Base-by-base conservation (phyloP, 2,888 invertebrate genomes). In the Tricholauxania praeusta region DNA sequence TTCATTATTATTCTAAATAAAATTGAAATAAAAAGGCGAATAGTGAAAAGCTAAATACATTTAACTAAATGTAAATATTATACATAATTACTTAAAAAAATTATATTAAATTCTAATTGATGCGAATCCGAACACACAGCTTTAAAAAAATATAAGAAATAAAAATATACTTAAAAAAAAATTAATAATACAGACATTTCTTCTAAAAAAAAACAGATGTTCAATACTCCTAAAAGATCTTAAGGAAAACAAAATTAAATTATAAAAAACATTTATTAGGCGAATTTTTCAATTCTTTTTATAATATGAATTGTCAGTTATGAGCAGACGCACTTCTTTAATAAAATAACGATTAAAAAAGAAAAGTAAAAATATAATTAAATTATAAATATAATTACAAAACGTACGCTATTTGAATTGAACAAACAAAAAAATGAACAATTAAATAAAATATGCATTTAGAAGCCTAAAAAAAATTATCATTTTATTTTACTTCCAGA, bases 381-480 rank as follows among this genome's bases (percentile, higher is more conserved):
- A 60, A 51, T 74, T 64, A 28, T 32, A 72, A 72, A 32, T 52
- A 60, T 62, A 74, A 73, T 12, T 66, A 22, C 32, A 49, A 67
- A 62, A 12, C 62, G 51, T 62, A 51, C 39, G 67, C 62, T 62
- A 64, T 51, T 64, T 64, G 22, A 64, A 64, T 64, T 64, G 51
- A 64, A 64, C 22, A 51, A 51, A 64, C 19, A 49, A 64, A 62
- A 28, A 28, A 57, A 12, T 59, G 17, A 59, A 59, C 51, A 60
- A 59, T 60, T 76, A 82, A 82, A 66, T 47, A 81, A 83, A 83
- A 82, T 81, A 82, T 82, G 82, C 83, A 82, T 82, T 82, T 82
- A 83, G 83, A 81, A 82, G 82, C 80, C 83, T 83, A 81, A 64
- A 80, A 73, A 59, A 19, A 8, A 3, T 12, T 4, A 19, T 22